Conservation (phyloP, 2,888 invertebrate genomes). For the Tricholauxania praeusta region DNA sequence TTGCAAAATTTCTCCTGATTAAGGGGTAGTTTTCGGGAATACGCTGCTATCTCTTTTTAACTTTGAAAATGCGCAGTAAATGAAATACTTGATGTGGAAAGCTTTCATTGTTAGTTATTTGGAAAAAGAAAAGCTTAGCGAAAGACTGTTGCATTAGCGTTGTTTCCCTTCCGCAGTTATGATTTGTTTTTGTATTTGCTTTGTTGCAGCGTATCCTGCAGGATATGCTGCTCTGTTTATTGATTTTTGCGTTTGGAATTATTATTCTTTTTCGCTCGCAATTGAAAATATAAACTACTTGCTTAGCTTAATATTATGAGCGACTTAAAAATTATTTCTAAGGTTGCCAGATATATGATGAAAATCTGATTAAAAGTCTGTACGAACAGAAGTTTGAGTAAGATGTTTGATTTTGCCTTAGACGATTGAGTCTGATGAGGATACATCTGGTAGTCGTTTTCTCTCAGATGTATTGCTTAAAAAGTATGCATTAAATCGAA, state of each 20-base stretch:
- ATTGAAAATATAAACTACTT: neutral
- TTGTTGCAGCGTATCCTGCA: neutral
- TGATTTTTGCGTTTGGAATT: constrained; percentile 10
- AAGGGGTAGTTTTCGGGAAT: constrained; percentile 10
- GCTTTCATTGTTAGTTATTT: neutral
- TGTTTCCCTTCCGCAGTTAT: neutral
- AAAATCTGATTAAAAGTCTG: too few species aligned
- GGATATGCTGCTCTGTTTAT: constrained; percentile 14
- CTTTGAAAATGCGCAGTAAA: neutral
- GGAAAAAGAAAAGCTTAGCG: neutral
- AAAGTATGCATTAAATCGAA: too few species aligned
- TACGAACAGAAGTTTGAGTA: too few species aligned
- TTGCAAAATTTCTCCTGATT: constrained; percentile 26
- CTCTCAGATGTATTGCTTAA: too few species aligned
- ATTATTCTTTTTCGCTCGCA: neutral
- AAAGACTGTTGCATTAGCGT: constrained; percentile 21
- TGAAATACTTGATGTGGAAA: constrained; percentile 29
- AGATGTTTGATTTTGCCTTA: too few species aligned
- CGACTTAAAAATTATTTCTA: too few species aligned
- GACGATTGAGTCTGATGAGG: too few species aligned
- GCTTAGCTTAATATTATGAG: neutral
- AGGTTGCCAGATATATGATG: too few species aligned
- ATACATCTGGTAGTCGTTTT: too few species aligned
- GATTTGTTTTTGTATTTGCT: neutral
- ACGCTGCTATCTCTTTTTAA: constrained; percentile 17